Evolutionary conservation across 2,113 vertebrate genomes (phyloP).

Genomic region (Limanda limanda): DNA sequence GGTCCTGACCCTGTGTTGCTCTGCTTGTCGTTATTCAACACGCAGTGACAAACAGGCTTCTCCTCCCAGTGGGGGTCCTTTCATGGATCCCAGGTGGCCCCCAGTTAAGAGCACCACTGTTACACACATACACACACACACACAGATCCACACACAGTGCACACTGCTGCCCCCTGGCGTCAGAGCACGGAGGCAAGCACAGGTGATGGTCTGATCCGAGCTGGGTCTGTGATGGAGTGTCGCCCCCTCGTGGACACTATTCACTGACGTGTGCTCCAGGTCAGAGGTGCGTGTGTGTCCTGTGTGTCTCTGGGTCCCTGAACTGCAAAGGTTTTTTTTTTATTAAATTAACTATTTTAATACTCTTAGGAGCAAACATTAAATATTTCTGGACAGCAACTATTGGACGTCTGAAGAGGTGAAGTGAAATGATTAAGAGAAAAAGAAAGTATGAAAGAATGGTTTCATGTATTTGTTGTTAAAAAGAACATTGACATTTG

Average conservation of each 20-base stretch:
- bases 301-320: background rate
- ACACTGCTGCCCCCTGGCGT: conserved; percentile 60
- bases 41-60: conserved; percentile 16
- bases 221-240: conserved; percentile 50
- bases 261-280: background rate
- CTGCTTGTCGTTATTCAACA: conserved; percentile 27
- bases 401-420: too few relatives aligned
- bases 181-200: background rate
- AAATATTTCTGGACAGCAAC: too few relatives aligned
- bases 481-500: background rate
- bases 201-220: background rate
- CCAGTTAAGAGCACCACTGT: background rate
- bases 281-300: background rate
- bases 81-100: conserved; percentile 36
- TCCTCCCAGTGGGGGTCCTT: conserved; percentile 32
- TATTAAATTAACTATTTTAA: too few relatives aligned
- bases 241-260: conserved; percentile 67
- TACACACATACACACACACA: background rate
- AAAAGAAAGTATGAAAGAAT: too few relatives aligned
- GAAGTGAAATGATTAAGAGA: too few relatives aligned
- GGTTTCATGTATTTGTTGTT: too few relatives aligned
- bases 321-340: too few relatives aligned
- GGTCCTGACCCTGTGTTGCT: background rate
- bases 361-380: background rate
- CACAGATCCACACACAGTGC: background rate